Base-by-base conservation (phyloP, 2,888 invertebrate genomes). In the Steromphala cineraria region DNA sequence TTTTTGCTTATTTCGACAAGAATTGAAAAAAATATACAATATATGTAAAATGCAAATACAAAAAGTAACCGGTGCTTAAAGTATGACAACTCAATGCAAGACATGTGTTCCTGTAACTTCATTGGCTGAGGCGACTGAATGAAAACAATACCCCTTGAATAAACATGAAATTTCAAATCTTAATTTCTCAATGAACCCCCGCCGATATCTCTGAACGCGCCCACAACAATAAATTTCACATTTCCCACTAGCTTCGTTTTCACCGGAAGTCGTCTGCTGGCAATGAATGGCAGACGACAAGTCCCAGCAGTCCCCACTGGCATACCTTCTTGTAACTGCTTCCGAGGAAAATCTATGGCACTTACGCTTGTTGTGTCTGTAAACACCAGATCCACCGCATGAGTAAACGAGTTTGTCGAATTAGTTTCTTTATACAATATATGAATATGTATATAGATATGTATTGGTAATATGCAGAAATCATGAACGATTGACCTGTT, bases 221-320 rank as follows among this genome's bases (percentile, higher is more conserved):
- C 62, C 28, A 62, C 62, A 62, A 62, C 62, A 62, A 62, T 62
- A 24, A 62, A 15, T 62, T 62, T 36, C 13, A 19, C 36, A 36
- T 31, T 71, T 71, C 71, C 40, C 36, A 71, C 71, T 40, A 36
- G 7, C 19, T 40, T 36, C n/a, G 40, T 40, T 71, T 71, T 36
- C 36, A 40, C 36, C 71, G 71, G 71, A 71, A 71, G 71, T 40
- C 31, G 36, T 71, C 71, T 71, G 71, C 71, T 19, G n/a, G 71
- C 40, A 71, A 71, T 71, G 36, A 19, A 17, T 71, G 71, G 24
- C 71, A 71, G 36, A 40, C 71, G 71, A 71, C 71, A 71, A 40
- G 71, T 40, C 31, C 71, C 15, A 36, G 40, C 71, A 31, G 17
- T 15, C 62, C 24, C 28, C 28, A 15, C 28, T 62, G 62, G 62